phyloP scores from a whole-genome alignment of 2,888 invertebrate genomes.

The Andrena fulva region DNA sequence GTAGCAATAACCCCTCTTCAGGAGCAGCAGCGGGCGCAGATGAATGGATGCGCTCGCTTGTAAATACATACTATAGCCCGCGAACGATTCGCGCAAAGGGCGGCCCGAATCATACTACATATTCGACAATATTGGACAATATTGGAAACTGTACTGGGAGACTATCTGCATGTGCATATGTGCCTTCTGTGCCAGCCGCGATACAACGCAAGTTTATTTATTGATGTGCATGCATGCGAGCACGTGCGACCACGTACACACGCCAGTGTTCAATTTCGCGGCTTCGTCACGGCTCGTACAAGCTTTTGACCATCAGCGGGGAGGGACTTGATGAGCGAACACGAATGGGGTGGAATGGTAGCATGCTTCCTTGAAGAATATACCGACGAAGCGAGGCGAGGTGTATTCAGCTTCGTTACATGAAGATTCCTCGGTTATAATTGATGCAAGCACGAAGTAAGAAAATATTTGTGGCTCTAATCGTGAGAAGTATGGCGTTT shows the following conservation, averaged over 20 bases:
- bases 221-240: constrained; percentile 26
- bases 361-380: constrained; percentile 36
- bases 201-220: constrained; percentile 50
- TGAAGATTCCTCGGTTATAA: too few relatives aligned
- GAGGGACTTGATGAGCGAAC: constrained; percentile 29
- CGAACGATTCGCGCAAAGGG: constrained; percentile 55
- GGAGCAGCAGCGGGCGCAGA: not conserved
- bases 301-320: constrained; percentile 13
- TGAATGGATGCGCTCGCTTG: constrained; percentile 34
- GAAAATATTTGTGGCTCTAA: too few relatives aligned
- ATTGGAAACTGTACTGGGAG: constrained; percentile 59
- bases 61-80: constrained; percentile 12
- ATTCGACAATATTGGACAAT: constrained; percentile 54
- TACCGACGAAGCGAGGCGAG: constrained; percentile 25
- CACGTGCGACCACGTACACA: constrained; percentile 9
- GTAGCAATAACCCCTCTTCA: constrained; percentile 36
- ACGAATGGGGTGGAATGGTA: constrained; percentile 13
- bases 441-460: too few relatives aligned
- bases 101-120: constrained; percentile 52
- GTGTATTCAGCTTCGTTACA: not conserved
- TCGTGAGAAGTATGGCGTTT: too few relatives aligned
- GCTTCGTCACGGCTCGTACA: constrained; percentile 60
- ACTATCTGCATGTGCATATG: constrained; percentile 28
- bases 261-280: constrained; percentile 52
- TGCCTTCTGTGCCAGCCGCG: constrained; percentile 3